Percentiles rank a stretch among this genome's conserved stretches.
phyloP scores from a whole-genome alignment of 2,797 vertebrate genomes.

The Acropternis orthonyx region DNA sequence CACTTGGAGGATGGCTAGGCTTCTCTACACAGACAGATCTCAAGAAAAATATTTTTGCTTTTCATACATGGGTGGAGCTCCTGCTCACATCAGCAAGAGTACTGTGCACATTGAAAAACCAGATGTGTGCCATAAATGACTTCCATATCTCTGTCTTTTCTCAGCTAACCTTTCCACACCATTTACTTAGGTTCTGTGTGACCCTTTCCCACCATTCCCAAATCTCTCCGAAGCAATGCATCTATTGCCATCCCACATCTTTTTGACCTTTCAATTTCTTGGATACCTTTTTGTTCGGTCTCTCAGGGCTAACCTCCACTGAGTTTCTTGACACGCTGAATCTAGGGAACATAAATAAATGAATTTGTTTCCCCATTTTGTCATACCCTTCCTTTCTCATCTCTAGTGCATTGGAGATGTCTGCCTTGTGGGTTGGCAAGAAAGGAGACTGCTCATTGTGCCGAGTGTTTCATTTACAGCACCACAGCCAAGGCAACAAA shows the following conservation, averaged over 20 bases:
- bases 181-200: not conserved
- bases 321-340: not conserved
- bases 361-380: slow-evolving; percentile 24
- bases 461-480: not conserved
- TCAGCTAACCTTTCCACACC: slow-evolving; percentile 8
- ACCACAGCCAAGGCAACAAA: slow-evolving; percentile 19
- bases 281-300: not conserved
- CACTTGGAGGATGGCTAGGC: not conserved
- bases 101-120: not conserved
- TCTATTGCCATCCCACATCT: slow-evolving; percentile 34
- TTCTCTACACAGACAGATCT: not conserved
- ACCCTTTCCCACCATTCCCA: slow-evolving; percentile 20
- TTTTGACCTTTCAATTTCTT: slow-evolving; percentile 38
- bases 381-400: slow-evolving; percentile 18
- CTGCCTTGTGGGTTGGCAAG: slow-evolving; percentile 47
- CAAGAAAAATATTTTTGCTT: slow-evolving; percentile 23
- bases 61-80: not conserved
- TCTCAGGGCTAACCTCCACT: not conserved
- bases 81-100: not conserved
- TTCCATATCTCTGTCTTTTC: slow-evolving; percentile 20
- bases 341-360: slow-evolving; percentile 23
- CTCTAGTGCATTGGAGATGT: not conserved
- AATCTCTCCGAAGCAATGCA: not conserved
- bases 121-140: not conserved
- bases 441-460: not conserved